These are phyloP conservation scores for Glyphotaelius pellucidus DNA, from an alignment of 2,888 invertebrate genomes.

Conservation along the genomic window DNA sequence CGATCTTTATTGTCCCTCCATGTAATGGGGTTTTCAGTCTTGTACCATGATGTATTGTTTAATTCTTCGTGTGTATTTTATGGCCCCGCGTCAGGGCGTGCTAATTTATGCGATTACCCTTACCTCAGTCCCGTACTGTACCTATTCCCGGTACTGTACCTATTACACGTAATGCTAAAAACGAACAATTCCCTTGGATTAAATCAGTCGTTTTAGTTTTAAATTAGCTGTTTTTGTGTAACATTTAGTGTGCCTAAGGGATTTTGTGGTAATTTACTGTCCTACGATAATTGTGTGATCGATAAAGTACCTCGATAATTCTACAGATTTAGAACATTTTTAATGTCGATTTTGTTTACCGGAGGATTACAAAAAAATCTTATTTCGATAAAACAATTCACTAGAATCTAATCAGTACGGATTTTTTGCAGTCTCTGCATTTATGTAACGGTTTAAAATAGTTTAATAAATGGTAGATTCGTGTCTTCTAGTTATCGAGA, in stretches of 20 bases:
- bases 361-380: no score
- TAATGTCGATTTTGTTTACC: no score
- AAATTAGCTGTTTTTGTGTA: background rate
- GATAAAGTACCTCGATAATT: background rate
- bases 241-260: background rate
- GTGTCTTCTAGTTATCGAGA: no score
- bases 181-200: conserved; percentile 25
- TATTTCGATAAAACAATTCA: no score
- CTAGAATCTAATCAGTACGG: no score
- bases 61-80: conserved; percentile 57
- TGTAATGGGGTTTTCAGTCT: conserved; percentile 38
- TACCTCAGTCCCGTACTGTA: conserved; percentile 27
- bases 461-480: no score
- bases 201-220: background rate
- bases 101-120: conserved; percentile 54
- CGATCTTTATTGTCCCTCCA: conserved; percentile 54
- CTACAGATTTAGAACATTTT: no score
- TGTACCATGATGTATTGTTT: conserved; percentile 59
- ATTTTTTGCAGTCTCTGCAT: no score
- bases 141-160: conserved; percentile 5
- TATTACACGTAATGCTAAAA: background rate
- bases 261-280: background rate
- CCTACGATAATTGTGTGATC: background rate
- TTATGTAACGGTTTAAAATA: no score
- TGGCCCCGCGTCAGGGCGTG: conserved; percentile 41